These are phyloP conservation scores for Cebus imitator DNA, from an alignment of 2,113 vertebrate species.

Conservation along the genomic window DNA sequence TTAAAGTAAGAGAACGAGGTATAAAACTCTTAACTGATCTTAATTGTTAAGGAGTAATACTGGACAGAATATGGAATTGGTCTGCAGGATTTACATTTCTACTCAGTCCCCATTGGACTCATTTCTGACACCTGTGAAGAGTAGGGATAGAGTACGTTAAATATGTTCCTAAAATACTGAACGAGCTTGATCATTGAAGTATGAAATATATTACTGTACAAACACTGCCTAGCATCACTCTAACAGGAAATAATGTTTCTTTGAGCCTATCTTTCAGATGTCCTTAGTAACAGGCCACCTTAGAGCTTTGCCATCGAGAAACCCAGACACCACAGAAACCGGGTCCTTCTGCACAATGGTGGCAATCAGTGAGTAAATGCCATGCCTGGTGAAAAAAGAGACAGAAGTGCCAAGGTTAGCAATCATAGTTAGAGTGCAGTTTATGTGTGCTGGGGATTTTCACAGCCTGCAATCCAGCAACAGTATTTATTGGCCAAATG, in stretches of 20 bases:
- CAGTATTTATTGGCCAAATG: neutral
- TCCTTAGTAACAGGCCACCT: neutral
- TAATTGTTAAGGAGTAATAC: neutral
- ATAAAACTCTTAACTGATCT: neutral
- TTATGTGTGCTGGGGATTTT: fast-evolving
- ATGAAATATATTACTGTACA: neutral
- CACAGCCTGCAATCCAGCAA: neutral
- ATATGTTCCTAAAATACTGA: neutral
- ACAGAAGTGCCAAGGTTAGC: fast-evolving
- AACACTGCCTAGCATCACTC: neutral
- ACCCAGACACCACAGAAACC: too few relatives aligned
- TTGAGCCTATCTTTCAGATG: neutral
- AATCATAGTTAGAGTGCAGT: neutral
- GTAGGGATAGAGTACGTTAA: neutral
- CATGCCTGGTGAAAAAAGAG: neutral
- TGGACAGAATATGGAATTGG: neutral
- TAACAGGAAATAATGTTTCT: neutral
- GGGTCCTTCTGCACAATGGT: neutral
- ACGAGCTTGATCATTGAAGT: neutral
- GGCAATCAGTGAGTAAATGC: neutral
- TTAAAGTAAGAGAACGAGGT: neutral
- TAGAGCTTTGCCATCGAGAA: neutral
- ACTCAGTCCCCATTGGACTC: neutral
- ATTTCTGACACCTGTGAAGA: neutral
- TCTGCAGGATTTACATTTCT: neutral